Evolutionary conservation across 2,888 invertebrate genomes (phyloP).

Genomic region (Erannis defoliaria): DNA sequence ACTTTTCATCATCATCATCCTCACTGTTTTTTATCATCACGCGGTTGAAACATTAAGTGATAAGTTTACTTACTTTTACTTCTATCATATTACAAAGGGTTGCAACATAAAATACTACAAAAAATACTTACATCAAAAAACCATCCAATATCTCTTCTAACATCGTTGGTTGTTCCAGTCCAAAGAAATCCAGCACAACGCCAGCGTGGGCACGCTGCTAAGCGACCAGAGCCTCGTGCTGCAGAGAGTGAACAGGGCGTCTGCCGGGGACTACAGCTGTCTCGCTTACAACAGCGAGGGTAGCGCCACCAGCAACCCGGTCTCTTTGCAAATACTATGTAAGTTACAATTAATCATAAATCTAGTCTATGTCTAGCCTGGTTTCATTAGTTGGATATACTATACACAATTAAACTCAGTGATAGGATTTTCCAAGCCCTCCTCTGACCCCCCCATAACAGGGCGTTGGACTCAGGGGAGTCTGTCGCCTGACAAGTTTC

Average conservation of each 20-base stretch:
- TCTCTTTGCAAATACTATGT: slow-evolving; percentile 95
- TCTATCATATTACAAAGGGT: no score
- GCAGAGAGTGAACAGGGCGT: slow-evolving; percentile 92
- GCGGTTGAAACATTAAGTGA: no score
- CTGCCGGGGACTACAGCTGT: slow-evolving; percentile 95
- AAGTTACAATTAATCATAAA: slow-evolving; percentile 77
- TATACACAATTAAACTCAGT: neutral
- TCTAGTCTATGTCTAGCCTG: no score
- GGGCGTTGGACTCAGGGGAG: no score
- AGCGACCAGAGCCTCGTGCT: slow-evolving; percentile 96
- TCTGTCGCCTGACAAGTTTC: no score
- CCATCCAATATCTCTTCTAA: neutral
- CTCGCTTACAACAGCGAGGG: slow-evolving; percentile 95
- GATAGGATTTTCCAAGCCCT: no score
- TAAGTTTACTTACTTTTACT: neutral
- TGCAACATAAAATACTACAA: no score
- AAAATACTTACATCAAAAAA: no score
- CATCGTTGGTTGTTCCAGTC: slow-evolving; percentile 83
- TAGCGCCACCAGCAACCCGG: slow-evolving; percentile 94
- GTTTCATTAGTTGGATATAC: no score
- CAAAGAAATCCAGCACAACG: slow-evolving; percentile 92
- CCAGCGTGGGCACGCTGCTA: slow-evolving; percentile 92
- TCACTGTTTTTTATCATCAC: no score
- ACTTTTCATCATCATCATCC: neutral
- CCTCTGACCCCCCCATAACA: no score